Conservation (phyloP, 2,888 invertebrate species). For the Willowsia nigromaculata region DNA sequence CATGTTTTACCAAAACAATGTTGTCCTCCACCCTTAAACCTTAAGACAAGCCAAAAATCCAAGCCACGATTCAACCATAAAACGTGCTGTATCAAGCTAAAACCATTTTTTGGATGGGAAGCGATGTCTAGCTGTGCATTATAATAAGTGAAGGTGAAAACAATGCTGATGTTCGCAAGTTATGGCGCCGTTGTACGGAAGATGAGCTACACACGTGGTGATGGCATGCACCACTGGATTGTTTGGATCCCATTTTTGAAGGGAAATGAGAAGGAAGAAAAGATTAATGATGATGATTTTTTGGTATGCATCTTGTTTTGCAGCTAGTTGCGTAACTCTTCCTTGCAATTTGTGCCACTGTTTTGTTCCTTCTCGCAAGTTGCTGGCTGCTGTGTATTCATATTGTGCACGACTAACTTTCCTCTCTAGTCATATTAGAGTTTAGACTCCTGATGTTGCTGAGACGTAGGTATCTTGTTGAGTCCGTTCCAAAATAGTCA, state of each 20-base stretch:
- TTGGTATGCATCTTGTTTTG: not conserved
- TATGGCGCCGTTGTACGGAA: not conserved
- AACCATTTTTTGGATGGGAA: not conserved
- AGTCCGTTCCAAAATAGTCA: slow-evolving; percentile 48
- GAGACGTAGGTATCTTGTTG: not conserved
- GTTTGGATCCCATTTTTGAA: slow-evolving; percentile 1
- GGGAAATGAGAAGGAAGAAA: not conserved
- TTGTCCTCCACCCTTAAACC: not conserved
- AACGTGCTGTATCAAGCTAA: not conserved
- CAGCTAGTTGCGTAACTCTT: not conserved
- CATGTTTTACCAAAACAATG: not conserved
- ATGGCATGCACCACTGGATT: slow-evolving; percentile 15
- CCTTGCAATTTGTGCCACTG: not conserved
- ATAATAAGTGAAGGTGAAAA: not conserved
- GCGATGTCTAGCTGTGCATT: not conserved
- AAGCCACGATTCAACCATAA: slow-evolving; percentile 3
- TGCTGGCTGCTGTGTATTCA: too few relatives aligned
- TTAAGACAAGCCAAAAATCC: not conserved
- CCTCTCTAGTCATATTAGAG: not conserved
- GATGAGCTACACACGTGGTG: not conserved
- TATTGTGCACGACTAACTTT: not conserved
- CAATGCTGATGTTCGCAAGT: not conserved
- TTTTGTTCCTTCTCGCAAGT: not conserved
- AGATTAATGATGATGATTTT: slow-evolving; percentile 26
- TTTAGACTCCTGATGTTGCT: not conserved